Conservation (phyloP, 35 echinoderm and acorn worm species). For the Apostichopus californicus region DNA sequence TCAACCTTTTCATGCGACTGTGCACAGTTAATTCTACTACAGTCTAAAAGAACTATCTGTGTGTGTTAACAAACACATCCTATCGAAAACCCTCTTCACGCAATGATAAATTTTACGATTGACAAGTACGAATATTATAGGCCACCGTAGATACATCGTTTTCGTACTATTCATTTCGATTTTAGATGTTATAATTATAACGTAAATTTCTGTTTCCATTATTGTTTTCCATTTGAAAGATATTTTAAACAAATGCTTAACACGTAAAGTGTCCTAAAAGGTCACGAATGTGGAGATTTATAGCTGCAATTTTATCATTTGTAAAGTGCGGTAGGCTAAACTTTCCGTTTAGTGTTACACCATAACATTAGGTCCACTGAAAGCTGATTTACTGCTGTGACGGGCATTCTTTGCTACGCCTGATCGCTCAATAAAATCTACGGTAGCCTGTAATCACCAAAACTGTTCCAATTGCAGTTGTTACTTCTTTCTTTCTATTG, state of each 20-base stretch:
- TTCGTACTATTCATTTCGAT: background rate
- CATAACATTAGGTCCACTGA: background rate
- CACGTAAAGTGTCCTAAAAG: background rate
- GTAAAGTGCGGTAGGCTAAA: background rate
- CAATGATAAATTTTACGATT: background rate
- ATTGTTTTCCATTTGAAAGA: background rate
- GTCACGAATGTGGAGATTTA: background rate
- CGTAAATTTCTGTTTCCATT: background rate
- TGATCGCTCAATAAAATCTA: background rate
- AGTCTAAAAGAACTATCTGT: too few species aligned
- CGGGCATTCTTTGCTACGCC: background rate
- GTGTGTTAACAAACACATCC: too few species aligned
- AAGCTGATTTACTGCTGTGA: background rate
- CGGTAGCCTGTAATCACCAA: background rate
- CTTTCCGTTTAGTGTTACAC: background rate
- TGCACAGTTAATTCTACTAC: too few species aligned
- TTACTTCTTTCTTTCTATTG: too few species aligned
- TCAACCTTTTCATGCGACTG: too few species aligned
- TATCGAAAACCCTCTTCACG: background rate
- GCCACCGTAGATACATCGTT: constrained; percentile 2
- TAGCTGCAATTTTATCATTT: background rate
- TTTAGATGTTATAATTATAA: background rate
- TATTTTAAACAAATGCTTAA: background rate
- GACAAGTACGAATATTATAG: background rate
- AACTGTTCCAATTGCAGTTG: too few species aligned